Evolutionary conservation across 1,140 invertebrate species (phyloP).

Genomic region (Heliconius himera): DNA sequence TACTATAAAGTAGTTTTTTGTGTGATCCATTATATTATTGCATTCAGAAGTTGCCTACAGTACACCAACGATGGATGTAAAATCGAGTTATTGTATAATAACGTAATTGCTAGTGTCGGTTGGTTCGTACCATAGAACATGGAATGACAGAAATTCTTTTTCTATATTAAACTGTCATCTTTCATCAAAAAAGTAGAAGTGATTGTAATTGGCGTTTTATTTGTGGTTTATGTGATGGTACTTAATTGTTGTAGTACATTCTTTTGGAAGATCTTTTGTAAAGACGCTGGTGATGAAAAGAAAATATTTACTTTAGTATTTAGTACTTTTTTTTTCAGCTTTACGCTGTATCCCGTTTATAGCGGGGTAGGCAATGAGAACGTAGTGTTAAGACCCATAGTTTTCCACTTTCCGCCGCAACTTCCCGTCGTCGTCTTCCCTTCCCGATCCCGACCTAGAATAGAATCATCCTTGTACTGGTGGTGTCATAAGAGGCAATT

Average conservation of each 20-base stretch:
- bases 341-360: too few relatives aligned
- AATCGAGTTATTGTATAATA: constrained; percentile 37
- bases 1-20: neutral
- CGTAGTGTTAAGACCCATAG: too few relatives aligned
- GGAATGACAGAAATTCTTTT: constrained; percentile 15
- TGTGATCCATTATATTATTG: neutral
- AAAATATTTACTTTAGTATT: too few relatives aligned
- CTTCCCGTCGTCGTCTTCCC: too few relatives aligned
- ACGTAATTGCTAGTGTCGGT: constrained; percentile 30
- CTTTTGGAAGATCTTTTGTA: neutral
- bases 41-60: constrained; percentile 16
- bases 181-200: constrained; percentile 1
- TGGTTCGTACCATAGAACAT: constrained; percentile 18
- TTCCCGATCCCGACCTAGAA: too few relatives aligned
- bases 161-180: constrained; percentile 7
- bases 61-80: constrained; percentile 33
- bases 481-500: too few relatives aligned
- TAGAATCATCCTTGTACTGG: too few relatives aligned
- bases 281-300: neutral
- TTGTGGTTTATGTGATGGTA: neutral
- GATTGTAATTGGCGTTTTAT: neutral
- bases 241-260: neutral
- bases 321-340: too few relatives aligned
- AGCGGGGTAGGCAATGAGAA: too few relatives aligned
- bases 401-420: too few relatives aligned